phyloP scores from a whole-genome alignment of 2,888 invertebrate genomes.

The Hirtodrosophila cameraria region DNA sequence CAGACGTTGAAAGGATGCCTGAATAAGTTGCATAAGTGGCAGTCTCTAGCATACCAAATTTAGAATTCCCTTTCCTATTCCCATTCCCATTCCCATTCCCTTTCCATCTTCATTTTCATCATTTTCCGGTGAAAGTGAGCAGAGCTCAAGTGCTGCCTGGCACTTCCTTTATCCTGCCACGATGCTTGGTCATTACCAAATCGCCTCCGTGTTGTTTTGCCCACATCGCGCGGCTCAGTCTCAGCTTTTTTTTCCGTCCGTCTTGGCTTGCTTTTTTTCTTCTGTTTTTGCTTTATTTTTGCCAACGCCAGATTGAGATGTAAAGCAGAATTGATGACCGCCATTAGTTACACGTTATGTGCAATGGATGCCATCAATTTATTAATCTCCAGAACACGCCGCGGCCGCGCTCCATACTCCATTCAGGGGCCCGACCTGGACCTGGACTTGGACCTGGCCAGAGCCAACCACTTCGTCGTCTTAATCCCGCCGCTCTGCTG shows the following conservation, averaged over 20 bases:
- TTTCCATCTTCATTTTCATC: conserved; percentile 27
- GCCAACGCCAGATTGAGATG: conserved; percentile 85
- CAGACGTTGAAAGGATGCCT: conserved; percentile 20
- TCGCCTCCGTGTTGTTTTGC: conserved; percentile 42
- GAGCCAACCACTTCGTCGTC: conserved; percentile 60
- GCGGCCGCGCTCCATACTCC: conserved; percentile 59
- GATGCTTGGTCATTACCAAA: conserved; percentile 60
- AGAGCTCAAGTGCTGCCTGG: conserved; percentile 43
- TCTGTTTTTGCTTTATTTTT: conserved; percentile 35
- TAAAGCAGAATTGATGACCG: conserved; percentile 85
- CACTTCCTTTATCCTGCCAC: conserved; percentile 50
- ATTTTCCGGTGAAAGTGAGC: conserved; percentile 60
- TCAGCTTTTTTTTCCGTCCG: conserved; percentile 16
- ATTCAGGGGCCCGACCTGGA: conserved; percentile 51
- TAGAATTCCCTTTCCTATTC: conserved; percentile 43
- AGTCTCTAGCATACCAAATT: conserved; percentile 23
- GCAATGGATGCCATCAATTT: conserved; percentile 85
- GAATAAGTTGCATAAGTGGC: conserved; percentile 43
- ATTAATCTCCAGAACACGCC: conserved; percentile 85
- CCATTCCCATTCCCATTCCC: conserved; percentile 7
- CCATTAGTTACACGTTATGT: conserved; percentile 85
- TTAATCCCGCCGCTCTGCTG: conserved; percentile 65
- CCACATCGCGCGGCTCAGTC: conserved; percentile 39
- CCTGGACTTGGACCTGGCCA: conserved; percentile 39
- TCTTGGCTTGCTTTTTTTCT: conserved; percentile 10